Conservation (phyloP, 2,888 invertebrate species). For the Nudaria mundana region DNA sequence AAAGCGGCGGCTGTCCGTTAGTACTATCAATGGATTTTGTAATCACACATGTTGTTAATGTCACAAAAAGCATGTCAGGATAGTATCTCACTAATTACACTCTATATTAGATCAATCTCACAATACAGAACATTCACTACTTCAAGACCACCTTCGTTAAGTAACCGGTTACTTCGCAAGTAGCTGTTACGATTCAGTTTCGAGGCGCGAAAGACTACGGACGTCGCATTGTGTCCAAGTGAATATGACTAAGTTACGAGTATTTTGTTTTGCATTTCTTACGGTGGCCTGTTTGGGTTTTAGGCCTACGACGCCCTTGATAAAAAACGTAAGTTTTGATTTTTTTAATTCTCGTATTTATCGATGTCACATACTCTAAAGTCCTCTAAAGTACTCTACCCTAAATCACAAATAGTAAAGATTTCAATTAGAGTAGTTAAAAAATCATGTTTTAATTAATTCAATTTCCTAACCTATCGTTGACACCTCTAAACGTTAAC, state of each 20-base stretch:
- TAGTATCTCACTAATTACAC: constrained; percentile 1
- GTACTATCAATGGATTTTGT: no score
- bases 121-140: constrained; percentile 20
- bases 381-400: no score
- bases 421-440: no score
- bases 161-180: constrained; percentile 20
- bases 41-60: neutral
- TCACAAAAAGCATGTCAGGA: constrained; percentile 1
- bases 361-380: no score
- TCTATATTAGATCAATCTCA: neutral
- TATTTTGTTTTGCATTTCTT: constrained; percentile 21
- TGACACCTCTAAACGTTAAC: no score
- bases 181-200: constrained; percentile 2
- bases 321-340: constrained; percentile 61
- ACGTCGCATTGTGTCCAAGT: constrained; percentile 7
- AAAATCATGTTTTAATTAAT: no score
- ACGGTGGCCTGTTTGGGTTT: constrained; percentile 33
- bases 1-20: no score
- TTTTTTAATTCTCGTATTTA: neutral
- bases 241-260: constrained; percentile 16
- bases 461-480: no score
- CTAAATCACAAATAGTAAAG: no score
- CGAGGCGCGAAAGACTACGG: constrained; percentile 8
- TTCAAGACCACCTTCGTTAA: constrained; percentile 18
- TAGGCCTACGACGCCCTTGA: constrained; percentile 51